Conservation (phyloP, 2,888 invertebrate genomes). For the Norana najaformis region DNA sequence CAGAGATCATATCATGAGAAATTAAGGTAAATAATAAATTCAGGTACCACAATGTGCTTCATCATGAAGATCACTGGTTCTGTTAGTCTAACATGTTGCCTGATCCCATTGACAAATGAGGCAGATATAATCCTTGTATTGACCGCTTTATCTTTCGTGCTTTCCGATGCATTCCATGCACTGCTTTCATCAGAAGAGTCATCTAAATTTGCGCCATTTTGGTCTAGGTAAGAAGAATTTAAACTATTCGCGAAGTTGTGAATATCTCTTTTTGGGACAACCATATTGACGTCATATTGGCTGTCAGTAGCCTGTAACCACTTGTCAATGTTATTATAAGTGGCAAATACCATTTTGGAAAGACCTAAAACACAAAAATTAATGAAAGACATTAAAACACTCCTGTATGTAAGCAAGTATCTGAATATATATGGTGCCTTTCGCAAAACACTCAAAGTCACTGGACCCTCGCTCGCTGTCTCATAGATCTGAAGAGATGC, state of each 20-base stretch:
- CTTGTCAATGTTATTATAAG: slow-evolving; percentile 51
- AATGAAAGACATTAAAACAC: neutral
- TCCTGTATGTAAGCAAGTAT: neutral
- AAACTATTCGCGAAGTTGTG: neutral
- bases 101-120: slow-evolving; percentile 46
- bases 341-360: slow-evolving; percentile 54
- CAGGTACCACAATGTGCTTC: slow-evolving; percentile 69
- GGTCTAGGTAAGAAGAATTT: neutral
- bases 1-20: neutral
- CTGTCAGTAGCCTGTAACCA: slow-evolving; percentile 39
- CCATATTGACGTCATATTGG: slow-evolving; percentile 33
- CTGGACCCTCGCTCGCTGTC: too few species aligned
- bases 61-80: slow-evolving; percentile 81
- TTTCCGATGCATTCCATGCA: neutral
- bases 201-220: neutral
- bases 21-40: neutral
- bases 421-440: too few species aligned
- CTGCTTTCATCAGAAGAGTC: neutral
- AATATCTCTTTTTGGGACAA: neutral
- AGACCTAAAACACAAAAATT: slow-evolving; percentile 48
- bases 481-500: too few species aligned
- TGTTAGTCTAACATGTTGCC: slow-evolving; percentile 29
- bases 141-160: slow-evolving; percentile 37
- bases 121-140: slow-evolving; percentile 57
- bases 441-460: too few species aligned